Evolutionary conservation across 1,140 invertebrate genomes (phyloP), one percentile per base, ranked within the genome.

Genomic region (Sipha flava): DNA sequence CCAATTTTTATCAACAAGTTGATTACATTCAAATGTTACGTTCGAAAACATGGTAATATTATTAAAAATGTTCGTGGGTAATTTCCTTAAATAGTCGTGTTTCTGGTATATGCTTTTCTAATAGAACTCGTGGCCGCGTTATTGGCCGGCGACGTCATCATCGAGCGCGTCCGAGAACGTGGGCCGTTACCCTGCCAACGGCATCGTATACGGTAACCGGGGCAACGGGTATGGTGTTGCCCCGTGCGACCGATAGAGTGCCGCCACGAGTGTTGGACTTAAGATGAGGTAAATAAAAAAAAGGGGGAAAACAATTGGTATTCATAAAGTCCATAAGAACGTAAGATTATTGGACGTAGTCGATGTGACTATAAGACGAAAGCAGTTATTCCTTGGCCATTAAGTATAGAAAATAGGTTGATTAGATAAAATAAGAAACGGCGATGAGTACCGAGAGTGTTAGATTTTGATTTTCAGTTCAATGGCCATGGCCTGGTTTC

Each of bases 181-280:
- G 73, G 73, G 73, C 73, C 73, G 73, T 77, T 77, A 57, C 73
- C 73, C 34, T 54, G 73, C 47, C 73, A 77, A 77, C 73, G 73
- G 73, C 73, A 77, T 77, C 73, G 52, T 77, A 77, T 77, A 77
- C 73, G 52, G 73, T 77, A 57, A 77, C 73, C 73, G 49, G 52
- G 73, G 49, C 73, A 77, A 77, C 73, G 73, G 34, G 12, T 57
- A 77, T 43, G 52, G 73, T 77, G 73, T 77, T 77, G 73, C 73
- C 73, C 73, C 23, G 73, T 77, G 73, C 73, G 34, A 77, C 73
- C 73, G 73, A 77, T 23, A 57, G 21, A 59, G 52, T 43, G 23
- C 52, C 34, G 59, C 73, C 34, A 77, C 73, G 49, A 77, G 73
- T 77, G 73, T 59, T 57, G 52, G 49, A 23, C 73, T 59, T 26